These are phyloP conservation scores for Perccottus glenii DNA, from an alignment of 2,113 vertebrate species.

Conservation along the genomic window DNA sequence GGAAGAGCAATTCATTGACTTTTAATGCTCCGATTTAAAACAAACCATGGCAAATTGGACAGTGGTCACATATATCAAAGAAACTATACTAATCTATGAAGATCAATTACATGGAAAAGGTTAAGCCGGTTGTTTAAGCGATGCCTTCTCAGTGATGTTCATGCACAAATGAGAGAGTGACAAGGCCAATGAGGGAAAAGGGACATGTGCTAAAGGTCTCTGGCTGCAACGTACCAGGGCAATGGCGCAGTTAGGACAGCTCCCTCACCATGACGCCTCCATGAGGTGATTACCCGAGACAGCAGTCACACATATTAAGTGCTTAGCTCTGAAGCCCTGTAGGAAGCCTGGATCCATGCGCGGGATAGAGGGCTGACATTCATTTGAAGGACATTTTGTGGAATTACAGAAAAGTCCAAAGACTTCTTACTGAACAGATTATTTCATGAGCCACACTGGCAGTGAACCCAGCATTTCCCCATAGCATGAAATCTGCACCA, in stretches of 20 bases:
- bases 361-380: slow-evolving; percentile 30
- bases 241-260: slow-evolving; percentile 24
- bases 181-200: background rate
- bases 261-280: slow-evolving; percentile 37
- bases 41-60: too few relatives aligned
- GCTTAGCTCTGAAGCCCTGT: slow-evolving; percentile 32
- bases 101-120: background rate
- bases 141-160: slow-evolving; percentile 4
- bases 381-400: slow-evolving; percentile 39
- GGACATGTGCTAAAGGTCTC: slow-evolving; percentile 36
- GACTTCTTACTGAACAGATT: slow-evolving; percentile 19
- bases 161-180: slow-evolving; percentile 24
- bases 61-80: background rate
- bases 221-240: slow-evolving; percentile 30
- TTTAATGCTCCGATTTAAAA: too few relatives aligned
- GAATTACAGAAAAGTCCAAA: slow-evolving; percentile 32
- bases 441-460: slow-evolving; percentile 24
- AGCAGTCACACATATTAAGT: slow-evolving; percentile 51
- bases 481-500: slow-evolving; percentile 57
- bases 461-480: slow-evolving; percentile 25
- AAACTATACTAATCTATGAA: background rate
- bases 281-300: slow-evolving; percentile 54
- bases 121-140: too few relatives aligned
- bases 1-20: too few relatives aligned
- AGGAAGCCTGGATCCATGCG: slow-evolving; percentile 11